Evolutionary conservation across 1,140 invertebrate genomes (phyloP).

Genomic region (Meloidogyne chitwoodi): DNA sequence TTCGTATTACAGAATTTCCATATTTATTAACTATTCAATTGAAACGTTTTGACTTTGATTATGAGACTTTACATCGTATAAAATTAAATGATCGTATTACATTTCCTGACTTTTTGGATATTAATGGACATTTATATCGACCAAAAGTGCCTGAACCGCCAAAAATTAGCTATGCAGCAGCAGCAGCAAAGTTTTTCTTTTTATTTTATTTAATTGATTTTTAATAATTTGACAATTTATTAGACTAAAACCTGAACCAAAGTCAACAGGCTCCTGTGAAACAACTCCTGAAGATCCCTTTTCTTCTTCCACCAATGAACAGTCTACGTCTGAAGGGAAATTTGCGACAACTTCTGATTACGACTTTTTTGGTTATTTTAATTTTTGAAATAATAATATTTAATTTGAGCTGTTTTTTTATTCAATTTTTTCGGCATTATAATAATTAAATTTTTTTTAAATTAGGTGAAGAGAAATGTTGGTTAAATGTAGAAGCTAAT

Average conservation of each 20-base stretch:
- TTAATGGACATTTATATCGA: conserved; percentile 72
- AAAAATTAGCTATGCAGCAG: conserved; percentile 46
- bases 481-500: conserved; percentile 69
- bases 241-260: not conserved
- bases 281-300: not conserved
- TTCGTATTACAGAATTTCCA: conserved; percentile 81
- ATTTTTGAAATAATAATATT: too few relatives aligned
- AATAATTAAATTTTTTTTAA: not conserved
- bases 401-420: too few relatives aligned
- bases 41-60: conserved; percentile 87
- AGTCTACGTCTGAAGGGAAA: not conserved
- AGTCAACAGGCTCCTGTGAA: not conserved
- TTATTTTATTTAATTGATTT: not conserved
- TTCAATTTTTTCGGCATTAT: too few relatives aligned
- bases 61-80: conserved; percentile 76
- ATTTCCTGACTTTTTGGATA: conserved; percentile 76
- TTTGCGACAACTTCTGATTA: not conserved
- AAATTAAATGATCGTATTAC: conserved; percentile 86
- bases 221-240: not conserved
- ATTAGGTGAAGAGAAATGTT: conserved; percentile 16
- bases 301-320: not conserved
- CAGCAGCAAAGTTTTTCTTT: conserved; percentile 32
- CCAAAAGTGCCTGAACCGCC: conserved; percentile 52
- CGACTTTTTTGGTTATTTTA: not conserved
- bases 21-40: conserved; percentile 82